Conservation (phyloP, 2,113 vertebrate species). For the Sturnus vulgaris region DNA sequence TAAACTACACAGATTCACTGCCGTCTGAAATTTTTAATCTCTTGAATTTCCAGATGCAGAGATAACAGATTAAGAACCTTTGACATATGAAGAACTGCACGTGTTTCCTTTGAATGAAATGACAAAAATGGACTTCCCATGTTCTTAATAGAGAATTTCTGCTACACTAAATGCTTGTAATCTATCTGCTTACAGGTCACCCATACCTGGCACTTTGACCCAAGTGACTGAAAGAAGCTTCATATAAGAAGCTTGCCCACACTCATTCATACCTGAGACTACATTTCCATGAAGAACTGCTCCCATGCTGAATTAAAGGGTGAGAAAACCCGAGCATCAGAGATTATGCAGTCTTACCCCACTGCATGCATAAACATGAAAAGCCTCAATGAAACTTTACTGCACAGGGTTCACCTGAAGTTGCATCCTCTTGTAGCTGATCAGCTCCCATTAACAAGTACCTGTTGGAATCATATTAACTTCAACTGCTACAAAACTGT, state of each 20-base stretch:
- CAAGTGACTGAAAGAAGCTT: background rate
- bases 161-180: background rate
- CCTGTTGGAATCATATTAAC: background rate
- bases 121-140: background rate
- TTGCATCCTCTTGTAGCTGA: background rate
- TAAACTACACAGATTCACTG: background rate
- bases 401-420: background rate
- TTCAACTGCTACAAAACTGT: background rate
- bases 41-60: background rate
- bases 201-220: background rate
- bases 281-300: background rate
- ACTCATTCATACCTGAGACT: background rate
- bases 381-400: background rate
- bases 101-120: background rate
- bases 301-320: background rate
- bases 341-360: background rate
- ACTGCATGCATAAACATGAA: background rate
- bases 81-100: background rate
- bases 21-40: background rate
- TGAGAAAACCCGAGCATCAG: background rate
- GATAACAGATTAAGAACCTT: background rate
- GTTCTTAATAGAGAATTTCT: background rate
- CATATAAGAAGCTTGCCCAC: background rate
- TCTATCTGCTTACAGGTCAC: background rate
- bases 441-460: background rate